A percentile compares a stretch with the other conserved stretches of the same genome.
These are phyloP conservation scores for Diuraphis noxia DNA, from an alignment of 1,140 invertebrate species.

Conservation along the genomic window DNA sequence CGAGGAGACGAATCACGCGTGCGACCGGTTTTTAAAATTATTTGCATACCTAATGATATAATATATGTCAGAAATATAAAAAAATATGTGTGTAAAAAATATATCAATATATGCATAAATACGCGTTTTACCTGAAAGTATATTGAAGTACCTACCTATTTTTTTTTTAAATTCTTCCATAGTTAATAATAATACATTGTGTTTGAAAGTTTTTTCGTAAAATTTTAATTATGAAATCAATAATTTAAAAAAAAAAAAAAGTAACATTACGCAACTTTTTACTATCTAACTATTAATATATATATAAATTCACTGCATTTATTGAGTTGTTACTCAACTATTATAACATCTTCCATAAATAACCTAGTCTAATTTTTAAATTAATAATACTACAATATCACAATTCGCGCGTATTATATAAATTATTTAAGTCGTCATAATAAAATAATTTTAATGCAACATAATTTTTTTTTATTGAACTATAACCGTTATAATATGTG, in stretches of 20 bases:
- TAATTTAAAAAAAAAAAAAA: not conserved
- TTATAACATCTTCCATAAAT: not conserved
- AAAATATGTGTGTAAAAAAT: not conserved
- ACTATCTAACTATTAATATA: not conserved
- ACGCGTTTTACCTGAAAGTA: not conserved
- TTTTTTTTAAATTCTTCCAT: too few relatives aligned
- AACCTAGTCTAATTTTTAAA: not conserved
- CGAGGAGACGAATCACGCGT: not conserved
- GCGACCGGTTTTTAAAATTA: not conserved
- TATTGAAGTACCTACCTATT: too few relatives aligned
- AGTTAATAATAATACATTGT: not conserved
- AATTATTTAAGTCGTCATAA: not conserved
- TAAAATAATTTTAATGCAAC: not conserved
- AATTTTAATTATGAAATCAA: not conserved
- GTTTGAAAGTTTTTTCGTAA: not conserved
- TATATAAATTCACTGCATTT: not conserved
- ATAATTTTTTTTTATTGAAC: not conserved
- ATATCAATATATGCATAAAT: not conserved
- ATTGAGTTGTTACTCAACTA: not conserved
- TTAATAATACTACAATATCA: not conserved
- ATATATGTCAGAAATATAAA: not conserved
- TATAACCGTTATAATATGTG: not conserved
- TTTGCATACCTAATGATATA: not conserved
- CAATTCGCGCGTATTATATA: not conserved
- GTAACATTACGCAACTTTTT: not conserved